Conservation (phyloP, 2,888 invertebrate genomes). For the Cosmia pyralina region DNA sequence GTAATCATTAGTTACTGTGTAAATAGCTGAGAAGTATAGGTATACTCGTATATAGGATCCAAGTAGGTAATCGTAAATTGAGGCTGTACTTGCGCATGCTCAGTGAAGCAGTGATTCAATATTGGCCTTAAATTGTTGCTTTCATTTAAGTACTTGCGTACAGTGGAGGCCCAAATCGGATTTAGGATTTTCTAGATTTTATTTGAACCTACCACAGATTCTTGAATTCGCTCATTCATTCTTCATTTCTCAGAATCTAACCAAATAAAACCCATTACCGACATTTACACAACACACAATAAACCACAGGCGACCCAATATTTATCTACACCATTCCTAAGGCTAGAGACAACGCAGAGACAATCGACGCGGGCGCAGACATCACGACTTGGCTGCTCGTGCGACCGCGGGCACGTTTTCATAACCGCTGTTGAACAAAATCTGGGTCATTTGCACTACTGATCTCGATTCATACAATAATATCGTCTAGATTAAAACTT, state of each 20-base stretch:
- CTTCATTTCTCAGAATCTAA: conserved; percentile 11
- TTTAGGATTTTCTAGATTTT: background rate
- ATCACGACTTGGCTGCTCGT: conserved; percentile 65
- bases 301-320: conserved; percentile 30
- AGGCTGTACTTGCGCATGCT: too few relatives aligned
- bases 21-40: conserved; percentile 31
- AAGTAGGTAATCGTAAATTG: too few relatives aligned
- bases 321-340: conserved; percentile 41
- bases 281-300: conserved; percentile 39
- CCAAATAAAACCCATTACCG: conserved; percentile 13
- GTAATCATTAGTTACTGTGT: conserved; percentile 53
- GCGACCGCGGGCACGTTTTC: conserved; percentile 65
- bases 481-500: conserved; percentile 63
- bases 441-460: conserved; percentile 69
- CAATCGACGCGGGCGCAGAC: conserved; percentile 56
- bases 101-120: too few relatives aligned
- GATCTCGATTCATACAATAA: conserved; percentile 66
- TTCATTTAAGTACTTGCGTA: too few relatives aligned
- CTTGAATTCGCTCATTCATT: background rate
- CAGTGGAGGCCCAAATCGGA: background rate
- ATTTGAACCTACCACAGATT: background rate
- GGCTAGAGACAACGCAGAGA: conserved; percentile 50
- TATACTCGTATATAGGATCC: too few relatives aligned
- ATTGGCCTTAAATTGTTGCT: too few relatives aligned
- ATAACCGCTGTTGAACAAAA: conserved; percentile 63